These are phyloP conservation scores for Onychostruthus taczanowskii DNA, from an alignment of 2,113 vertebrate genomes.

Conservation along the genomic window DNA sequence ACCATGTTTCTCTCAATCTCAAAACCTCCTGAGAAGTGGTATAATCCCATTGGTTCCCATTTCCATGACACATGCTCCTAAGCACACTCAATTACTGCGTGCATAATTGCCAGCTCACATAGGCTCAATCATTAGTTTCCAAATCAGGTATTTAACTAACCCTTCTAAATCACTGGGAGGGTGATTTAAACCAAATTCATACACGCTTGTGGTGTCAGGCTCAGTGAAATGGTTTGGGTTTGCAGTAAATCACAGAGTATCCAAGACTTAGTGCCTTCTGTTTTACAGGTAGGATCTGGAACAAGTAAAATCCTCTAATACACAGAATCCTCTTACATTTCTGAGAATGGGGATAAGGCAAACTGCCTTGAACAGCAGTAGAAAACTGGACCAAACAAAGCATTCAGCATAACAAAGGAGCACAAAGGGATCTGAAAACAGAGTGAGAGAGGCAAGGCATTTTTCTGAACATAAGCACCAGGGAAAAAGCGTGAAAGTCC, in stretches of 20 bases:
- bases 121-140: slow-evolving; percentile 30
- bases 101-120: background rate
- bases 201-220: background rate
- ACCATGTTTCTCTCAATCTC: background rate
- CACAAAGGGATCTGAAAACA: background rate
- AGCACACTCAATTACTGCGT: slow-evolving; percentile 1
- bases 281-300: background rate
- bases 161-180: background rate
- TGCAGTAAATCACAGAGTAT: background rate
- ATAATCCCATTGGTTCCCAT: slow-evolving; percentile 5
- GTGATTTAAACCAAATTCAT: background rate
- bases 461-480: background rate
- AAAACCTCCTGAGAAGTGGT: background rate
- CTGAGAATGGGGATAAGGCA: background rate
- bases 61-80: slow-evolving; percentile 5
- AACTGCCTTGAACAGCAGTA: background rate
- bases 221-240: background rate
- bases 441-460: background rate
- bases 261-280: background rate
- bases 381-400: background rate
- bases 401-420: background rate
- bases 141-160: slow-evolving; percentile 28
- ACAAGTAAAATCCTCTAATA: background rate
- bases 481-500: background rate
- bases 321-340: background rate